Percentiles rank a stretch among this genome's conserved stretches.
phyloP scores from a whole-genome alignment of 2,888 invertebrate species.

The Crocallis elinguaria region DNA sequence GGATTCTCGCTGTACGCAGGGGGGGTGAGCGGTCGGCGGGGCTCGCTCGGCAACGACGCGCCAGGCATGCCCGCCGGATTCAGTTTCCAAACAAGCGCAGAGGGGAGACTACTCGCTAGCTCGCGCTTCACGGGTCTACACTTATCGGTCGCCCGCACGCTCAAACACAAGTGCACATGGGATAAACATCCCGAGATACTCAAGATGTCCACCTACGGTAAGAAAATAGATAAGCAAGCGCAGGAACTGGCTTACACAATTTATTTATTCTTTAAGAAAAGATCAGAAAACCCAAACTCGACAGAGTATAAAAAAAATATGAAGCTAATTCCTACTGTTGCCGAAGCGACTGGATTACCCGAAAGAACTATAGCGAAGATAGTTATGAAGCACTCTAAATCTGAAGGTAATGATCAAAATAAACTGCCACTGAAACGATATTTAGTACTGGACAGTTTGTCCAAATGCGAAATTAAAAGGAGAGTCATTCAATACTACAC shows the following conservation, averaged over 20 bases:
- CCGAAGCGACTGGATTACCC: conserved; percentile 7
- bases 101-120: background rate
- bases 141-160: background rate
- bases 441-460: conserved; percentile 5
- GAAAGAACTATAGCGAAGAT: background rate
- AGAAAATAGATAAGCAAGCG: conserved; percentile 12
- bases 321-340: conserved; percentile 11
- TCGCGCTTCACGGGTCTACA: background rate
- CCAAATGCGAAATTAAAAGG: conserved; percentile 9
- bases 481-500: conserved; percentile 11
- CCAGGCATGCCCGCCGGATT: background rate
- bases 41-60: background rate
- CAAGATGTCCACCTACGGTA: conserved; percentile 11
- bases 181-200: conserved; percentile 5
- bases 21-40: conserved; percentile 1
- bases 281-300: conserved; percentile 4
- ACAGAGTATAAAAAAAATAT: conserved; percentile 10
- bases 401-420: background rate
- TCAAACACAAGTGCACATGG: background rate
- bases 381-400: conserved; percentile 3
- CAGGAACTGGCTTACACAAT: conserved; percentile 2
- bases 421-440: background rate
- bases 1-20: background rate
- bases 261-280: conserved; percentile 10
- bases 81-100: background rate